phyloP scores from a whole-genome alignment of 2,797 vertebrate species.

The Alcedo atthis region DNA sequence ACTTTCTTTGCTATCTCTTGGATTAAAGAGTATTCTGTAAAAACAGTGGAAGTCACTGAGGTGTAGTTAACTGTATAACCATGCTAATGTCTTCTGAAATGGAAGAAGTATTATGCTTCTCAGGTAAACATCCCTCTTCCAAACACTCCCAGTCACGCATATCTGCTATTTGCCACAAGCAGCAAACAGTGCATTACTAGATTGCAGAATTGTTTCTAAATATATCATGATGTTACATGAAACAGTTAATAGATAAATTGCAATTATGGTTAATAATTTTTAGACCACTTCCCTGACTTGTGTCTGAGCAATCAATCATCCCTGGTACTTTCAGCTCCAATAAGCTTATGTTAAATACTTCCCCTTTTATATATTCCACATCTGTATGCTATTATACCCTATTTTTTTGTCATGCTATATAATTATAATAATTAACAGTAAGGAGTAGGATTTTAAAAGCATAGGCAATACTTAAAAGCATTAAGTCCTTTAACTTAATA shows the following conservation, averaged over 20 bases:
- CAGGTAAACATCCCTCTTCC: conserved; percentile 24
- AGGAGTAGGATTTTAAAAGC: conserved; percentile 10
- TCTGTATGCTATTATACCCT: neutral
- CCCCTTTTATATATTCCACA: neutral
- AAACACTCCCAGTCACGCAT: neutral
- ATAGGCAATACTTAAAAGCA: neutral
- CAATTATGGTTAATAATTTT: conserved; percentile 63
- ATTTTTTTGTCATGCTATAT: neutral
- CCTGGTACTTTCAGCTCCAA: conserved; percentile 38
- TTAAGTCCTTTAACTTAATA: neutral
- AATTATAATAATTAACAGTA: conserved; percentile 25
- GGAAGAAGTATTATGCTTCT: neutral
- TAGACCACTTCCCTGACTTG: conserved; percentile 26
- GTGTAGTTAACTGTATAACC: conserved; percentile 26
- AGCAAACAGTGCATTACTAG: neutral
- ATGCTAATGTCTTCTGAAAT: conserved; percentile 3
- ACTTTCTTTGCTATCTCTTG: conserved; percentile 31
- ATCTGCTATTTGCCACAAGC: neutral
- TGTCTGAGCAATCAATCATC: conserved; percentile 19
- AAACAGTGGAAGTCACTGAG: conserved; percentile 47
- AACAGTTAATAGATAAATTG: conserved; percentile 46
- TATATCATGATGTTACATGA: neutral
- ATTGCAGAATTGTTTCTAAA: conserved; percentile 30
- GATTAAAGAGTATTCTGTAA: conserved; percentile 57
- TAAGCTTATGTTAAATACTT: conserved; percentile 21